Evolutionary conservation across 1,140 invertebrate species (phyloP), one percentile per base, ranked within the genome.

Genomic region (Zaprionus ornatus): DNA sequence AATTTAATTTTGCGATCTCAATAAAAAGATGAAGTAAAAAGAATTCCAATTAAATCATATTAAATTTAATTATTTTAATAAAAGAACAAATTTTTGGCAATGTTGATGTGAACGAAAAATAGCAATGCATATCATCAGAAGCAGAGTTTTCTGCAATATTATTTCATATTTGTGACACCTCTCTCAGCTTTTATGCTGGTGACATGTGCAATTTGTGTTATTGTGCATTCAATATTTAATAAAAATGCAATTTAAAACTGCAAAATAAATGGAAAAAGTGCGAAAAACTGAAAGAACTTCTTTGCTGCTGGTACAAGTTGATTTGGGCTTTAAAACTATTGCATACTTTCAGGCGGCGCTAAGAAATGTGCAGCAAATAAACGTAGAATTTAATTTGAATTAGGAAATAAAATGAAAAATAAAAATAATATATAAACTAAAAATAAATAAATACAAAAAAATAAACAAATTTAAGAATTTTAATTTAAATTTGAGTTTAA

Each of bases 141-240:
- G 9, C 29, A 32, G 29, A 32, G 29, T 37, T 37, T 15, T 37
- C 35, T 37, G 15, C 40, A 42, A 17, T 42, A n/a, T n/a, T 42
- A 42, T 42, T 7, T 15, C 3, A 17, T 9, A 42, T 45, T 17
- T 45, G 7, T 45, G n/a, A 7, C 40, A 45, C 40, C 40, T 45
- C n/a, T 45, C n/a, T 13, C 21, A 7, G 29, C 13, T 1, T 54
- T 64, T 29, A 35, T 52, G 48, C 29, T 35, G 21, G 7, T 64
- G 29, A 50, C 62, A 52, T 32, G 12, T 17, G 48, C 27, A 52
- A 40, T 69, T 60, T 19, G 50, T 25, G 27, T 35, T 52, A 61
- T 61, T 37, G 32, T 69, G 61, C 54, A 59, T 29, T 61, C 17
- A 61, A 69, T 56, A 63, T 50, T 50, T 52, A 63, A 27, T 19